These are phyloP conservation scores for Diglossa cyanea DNA, from an alignment of 2,797 vertebrate species.

Conservation along the genomic window DNA sequence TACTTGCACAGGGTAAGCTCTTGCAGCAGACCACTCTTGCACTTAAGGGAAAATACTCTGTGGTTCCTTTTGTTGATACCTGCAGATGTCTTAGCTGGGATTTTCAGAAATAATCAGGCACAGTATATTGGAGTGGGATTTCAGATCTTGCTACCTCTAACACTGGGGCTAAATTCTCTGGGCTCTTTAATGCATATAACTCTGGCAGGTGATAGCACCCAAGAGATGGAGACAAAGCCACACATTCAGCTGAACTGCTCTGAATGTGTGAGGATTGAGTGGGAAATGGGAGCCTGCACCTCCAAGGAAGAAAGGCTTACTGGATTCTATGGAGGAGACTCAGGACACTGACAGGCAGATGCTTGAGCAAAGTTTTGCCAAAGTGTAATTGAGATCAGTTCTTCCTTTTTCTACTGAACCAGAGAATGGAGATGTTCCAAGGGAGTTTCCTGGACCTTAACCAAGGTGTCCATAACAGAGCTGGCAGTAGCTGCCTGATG, in stretches of 20 bases:
- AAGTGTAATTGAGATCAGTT: neutral
- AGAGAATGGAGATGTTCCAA: neutral
- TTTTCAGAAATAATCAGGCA: neutral
- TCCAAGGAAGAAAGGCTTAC: neutral
- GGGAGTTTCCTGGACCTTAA: conserved; percentile 18
- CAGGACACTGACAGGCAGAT: neutral
- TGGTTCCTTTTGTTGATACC: neutral
- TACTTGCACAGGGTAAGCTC: conserved; percentile 92
- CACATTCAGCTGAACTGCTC: neutral
- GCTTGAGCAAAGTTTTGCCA: neutral
- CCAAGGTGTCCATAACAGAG: neutral
- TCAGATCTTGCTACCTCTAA: neutral
- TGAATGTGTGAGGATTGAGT: neutral
- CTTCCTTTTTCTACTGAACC: neutral
- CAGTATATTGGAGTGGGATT: neutral
- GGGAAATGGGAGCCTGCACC: neutral
- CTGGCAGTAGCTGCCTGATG: neutral
- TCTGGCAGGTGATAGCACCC: neutral
- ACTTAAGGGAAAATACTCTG: neutral
- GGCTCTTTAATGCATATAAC: neutral
- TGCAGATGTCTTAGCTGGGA: neutral
- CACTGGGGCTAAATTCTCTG: neutral
- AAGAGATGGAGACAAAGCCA: neutral
- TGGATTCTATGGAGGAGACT: neutral
- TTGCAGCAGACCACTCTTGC: neutral